Conservation (phyloP, 2,113 vertebrate species). For the Lanius ludovicianus region DNA sequence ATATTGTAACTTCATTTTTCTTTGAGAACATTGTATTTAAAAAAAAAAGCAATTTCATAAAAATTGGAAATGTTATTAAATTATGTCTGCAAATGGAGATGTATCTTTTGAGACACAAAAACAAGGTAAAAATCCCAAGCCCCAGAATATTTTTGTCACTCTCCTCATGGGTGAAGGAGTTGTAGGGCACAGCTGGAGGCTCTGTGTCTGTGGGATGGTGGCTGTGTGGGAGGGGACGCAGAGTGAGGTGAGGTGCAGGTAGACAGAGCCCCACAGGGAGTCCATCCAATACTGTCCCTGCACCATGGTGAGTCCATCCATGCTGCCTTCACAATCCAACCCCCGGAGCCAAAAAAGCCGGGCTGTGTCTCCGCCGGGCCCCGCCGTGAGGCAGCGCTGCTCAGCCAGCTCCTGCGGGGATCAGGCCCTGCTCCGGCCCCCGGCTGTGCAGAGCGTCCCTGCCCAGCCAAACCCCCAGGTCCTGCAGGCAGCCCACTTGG, state of each 20-base stretch:
- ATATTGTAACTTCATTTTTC: slow-evolving; percentile 53
- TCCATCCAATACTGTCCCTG: not conserved
- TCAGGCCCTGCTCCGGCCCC: accelerated
- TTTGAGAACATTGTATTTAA: slow-evolving; percentile 54
- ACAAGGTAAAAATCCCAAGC: not conserved
- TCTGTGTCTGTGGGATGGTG: not conserved
- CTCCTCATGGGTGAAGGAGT: not conserved
- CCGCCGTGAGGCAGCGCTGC: not conserved
- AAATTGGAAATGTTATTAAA: slow-evolving; percentile 28
- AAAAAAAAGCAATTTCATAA: slow-evolving; percentile 30
- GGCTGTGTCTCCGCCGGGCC: accelerated
- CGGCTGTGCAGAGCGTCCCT: accelerated
- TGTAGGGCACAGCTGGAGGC: accelerated
- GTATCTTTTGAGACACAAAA: not conserved
- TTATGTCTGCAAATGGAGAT: not conserved
- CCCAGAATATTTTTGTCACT: not conserved
- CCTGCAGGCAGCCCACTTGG: accelerated
- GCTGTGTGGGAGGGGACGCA: not conserved
- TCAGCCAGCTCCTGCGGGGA: not conserved
- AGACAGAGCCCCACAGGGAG: not conserved
- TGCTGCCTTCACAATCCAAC: accelerated
- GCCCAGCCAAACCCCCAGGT: not conserved
- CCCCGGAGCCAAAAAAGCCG: not conserved
- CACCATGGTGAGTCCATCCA: accelerated
- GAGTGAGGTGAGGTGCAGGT: accelerated